Evolutionary conservation across 2,888 invertebrate species (phyloP), one percentile per base, ranked within the genome.

Genomic region (Zygogramma bicolorata): DNA sequence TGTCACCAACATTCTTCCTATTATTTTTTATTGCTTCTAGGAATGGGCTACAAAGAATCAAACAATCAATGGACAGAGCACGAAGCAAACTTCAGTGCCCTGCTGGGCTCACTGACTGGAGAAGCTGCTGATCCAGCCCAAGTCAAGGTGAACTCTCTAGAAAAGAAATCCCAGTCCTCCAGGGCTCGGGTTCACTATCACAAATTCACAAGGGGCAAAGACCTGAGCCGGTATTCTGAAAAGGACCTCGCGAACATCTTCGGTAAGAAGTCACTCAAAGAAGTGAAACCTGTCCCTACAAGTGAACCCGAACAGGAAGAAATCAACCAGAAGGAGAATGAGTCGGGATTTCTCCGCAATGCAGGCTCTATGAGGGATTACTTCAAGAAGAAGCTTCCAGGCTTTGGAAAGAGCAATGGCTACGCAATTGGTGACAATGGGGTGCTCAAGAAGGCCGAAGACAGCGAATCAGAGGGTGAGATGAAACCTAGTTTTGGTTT

Each of bases 161-260:
- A 96, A 87, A 89, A 92, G 63, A 94, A 92, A 83, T 96, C 96
- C 0, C 93, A 94, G 85, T 90, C 89, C 72, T 94, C 95, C 61
- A 92, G 91, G 84, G 92, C 92, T 0, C 89, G 97, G 79, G 93
- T 97, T 0, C 97, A 97, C 85, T 97, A 97, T 82, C 92, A 94
- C 77, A 97, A 97, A 86, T 97, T 95, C 84, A 95, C 96, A 0
- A 90, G 93, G 71, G 96, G 96, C 0, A 98, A 98, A 88, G 97
- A 98, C 83, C 83, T 94, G 63, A 90, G 92, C 4, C 91, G 90
- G 71, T 95, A 94, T 82, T 94, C 93, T 78, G 90, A 92, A 75
- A 94, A 95, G 84, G 97, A 98, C 85, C 88, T 98, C 67, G 94
- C 94, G 0, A 94, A 94, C 84, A 95, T 96, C 80, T 93, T 96